phyloP scores from a whole-genome alignment of 2,888 invertebrate genomes.

The Busseola fusca region DNA sequence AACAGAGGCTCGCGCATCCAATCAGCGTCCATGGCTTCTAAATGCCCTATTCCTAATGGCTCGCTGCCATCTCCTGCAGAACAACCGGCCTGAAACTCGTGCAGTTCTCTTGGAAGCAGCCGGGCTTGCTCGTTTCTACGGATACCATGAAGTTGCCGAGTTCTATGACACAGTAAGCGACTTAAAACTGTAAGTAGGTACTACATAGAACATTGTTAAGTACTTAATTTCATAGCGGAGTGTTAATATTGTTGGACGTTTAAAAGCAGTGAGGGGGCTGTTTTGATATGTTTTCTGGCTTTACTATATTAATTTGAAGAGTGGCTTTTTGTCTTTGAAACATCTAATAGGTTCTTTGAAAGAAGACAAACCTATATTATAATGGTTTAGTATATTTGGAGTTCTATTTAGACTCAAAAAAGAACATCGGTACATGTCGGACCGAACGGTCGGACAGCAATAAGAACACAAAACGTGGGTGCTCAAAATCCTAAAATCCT shows the following conservation, averaged over 20 bases:
- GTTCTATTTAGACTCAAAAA: too few species aligned
- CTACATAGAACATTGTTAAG: constrained; percentile 8
- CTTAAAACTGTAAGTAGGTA: constrained; percentile 30
- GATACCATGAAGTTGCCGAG: constrained; percentile 74
- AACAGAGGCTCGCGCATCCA: constrained; percentile 76
- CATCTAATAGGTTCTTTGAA: background rate
- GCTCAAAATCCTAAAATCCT: constrained; percentile 26
- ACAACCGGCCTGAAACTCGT: constrained; percentile 82
- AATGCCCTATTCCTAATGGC: constrained; percentile 81
- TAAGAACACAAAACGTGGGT: background rate
- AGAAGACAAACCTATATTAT: background rate
- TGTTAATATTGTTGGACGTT: constrained; percentile 18
- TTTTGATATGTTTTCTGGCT: constrained; percentile 17
- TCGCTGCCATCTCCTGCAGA: constrained; percentile 81
- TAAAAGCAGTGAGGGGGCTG: background rate
- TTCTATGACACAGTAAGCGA: constrained; percentile 82
- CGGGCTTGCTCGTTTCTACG: constrained; percentile 69
- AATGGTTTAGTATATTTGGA: constrained; percentile 1
- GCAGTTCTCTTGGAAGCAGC: constrained; percentile 79
- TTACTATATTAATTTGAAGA: constrained; percentile 6
- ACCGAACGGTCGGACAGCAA: background rate
- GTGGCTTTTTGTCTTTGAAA: background rate
- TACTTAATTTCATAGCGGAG: constrained; percentile 22
- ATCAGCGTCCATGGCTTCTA: constrained; percentile 77
- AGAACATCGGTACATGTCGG: background rate